phyloP scores from a whole-genome alignment of 37 sponge, comb jelly and placozoan species.

The Halisarca cf. caerulea region DNA sequence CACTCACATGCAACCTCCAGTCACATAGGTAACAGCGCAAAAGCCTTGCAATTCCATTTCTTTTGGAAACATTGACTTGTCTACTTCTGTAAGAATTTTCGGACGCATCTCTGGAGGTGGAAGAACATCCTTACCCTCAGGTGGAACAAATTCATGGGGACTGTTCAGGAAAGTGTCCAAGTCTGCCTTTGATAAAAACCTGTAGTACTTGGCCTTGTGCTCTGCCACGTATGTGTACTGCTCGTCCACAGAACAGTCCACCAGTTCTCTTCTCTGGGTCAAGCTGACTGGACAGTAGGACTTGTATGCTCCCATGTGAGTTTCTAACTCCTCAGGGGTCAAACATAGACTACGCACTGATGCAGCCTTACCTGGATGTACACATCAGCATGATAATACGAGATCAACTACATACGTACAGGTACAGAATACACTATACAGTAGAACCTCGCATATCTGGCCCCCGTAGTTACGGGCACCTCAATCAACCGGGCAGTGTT shows the following conservation, averaged over 20 bases:
- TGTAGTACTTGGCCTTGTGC: slow-evolving; percentile 79
- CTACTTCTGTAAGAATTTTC: slow-evolving; percentile 47
- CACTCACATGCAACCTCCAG: slow-evolving; percentile 74
- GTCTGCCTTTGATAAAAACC: slow-evolving; percentile 58
- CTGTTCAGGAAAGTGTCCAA: slow-evolving; percentile 61
- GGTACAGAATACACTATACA: too few species aligned
- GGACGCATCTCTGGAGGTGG: slow-evolving; percentile 69
- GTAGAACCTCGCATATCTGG: too few species aligned
- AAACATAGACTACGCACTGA: slow-evolving; percentile 86
- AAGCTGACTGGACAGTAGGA: slow-evolving; percentile 94
- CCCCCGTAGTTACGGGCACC: too few species aligned
- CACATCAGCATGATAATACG: too few species aligned
- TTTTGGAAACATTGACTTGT: slow-evolving; percentile 88
- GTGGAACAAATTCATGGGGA: slow-evolving; percentile 75
- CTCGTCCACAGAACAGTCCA: slow-evolving; percentile 71
- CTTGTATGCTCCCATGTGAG: slow-evolving; percentile 75
- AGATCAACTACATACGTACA: too few species aligned
- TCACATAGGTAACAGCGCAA: slow-evolving; percentile 92
- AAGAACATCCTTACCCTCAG: slow-evolving; percentile 48
- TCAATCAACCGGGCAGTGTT: too few species aligned
- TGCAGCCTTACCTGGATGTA: slow-evolving; percentile 75
- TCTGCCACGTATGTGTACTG: slow-evolving; percentile 75
- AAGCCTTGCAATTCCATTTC: slow-evolving; percentile 82
- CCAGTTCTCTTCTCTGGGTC: slow-evolving; percentile 63
- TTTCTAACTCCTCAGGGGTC: slow-evolving; percentile 75